phyloP scores from a whole-genome alignment of 2,888 invertebrate species.

The Aphodius sticticus region DNA sequence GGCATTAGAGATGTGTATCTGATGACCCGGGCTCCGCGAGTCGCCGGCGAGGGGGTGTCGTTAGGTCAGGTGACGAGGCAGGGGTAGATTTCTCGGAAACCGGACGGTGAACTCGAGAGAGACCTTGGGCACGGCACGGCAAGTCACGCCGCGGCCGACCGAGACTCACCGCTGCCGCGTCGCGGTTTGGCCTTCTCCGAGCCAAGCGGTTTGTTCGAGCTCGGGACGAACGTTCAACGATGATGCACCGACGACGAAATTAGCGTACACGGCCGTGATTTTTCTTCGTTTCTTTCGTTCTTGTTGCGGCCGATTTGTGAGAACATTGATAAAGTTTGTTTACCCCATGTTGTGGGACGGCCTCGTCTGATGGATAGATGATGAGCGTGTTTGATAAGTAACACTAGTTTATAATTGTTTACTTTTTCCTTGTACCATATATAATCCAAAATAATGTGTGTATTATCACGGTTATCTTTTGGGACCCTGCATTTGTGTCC shows the following conservation, averaged over 20 bases:
- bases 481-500: too few species aligned
- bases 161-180: conserved; percentile 26
- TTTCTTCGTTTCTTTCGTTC: background rate
- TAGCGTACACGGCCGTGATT: background rate
- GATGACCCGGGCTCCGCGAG: conserved; percentile 17
- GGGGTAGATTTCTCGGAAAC: conserved; percentile 40
- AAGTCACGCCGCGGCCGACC: conserved; percentile 36
- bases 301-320: background rate
- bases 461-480: too few species aligned
- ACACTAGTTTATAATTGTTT: too few species aligned
- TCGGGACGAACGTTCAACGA: background rate
- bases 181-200: conserved; percentile 37
- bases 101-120: conserved; percentile 41
- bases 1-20: conserved; percentile 25
- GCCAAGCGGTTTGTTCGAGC: background rate
- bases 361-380: too few species aligned
- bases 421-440: too few species aligned
- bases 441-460: too few species aligned
- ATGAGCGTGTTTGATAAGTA: too few species aligned
- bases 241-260: background rate
- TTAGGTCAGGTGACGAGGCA: conserved; percentile 38
- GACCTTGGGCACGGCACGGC: conserved; percentile 42
- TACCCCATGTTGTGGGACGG: background rate
- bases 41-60: conserved; percentile 33
- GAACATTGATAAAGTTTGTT: background rate